Evolutionary conservation across 1,140 invertebrate species (phyloP).

Genomic region (Sycophaga agraensis): DNA sequence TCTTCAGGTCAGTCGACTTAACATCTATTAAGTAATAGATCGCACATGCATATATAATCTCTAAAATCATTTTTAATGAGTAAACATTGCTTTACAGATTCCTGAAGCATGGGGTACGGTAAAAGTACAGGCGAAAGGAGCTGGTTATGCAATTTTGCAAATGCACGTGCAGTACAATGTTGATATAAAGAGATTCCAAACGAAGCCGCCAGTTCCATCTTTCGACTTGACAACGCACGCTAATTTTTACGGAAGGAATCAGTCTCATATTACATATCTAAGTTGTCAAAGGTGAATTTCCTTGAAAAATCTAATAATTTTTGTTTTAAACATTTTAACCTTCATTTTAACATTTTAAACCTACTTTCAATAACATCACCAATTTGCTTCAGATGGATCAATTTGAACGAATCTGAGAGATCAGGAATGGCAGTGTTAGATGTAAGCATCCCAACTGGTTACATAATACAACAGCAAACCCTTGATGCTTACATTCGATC

Average conservation of each 20-base stretch:
- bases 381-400: slow-evolving; percentile 66
- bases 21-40: too few relatives aligned
- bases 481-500: slow-evolving; percentile 82
- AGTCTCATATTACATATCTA: slow-evolving; percentile 84
- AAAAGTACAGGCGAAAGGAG: slow-evolving; percentile 84
- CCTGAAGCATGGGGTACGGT: slow-evolving; percentile 91
- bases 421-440: slow-evolving; percentile 94
- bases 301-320: not conserved
- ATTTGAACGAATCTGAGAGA: slow-evolving; percentile 72
- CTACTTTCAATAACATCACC: not conserved
- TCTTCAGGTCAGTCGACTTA: slow-evolving; percentile 70
- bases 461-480: slow-evolving; percentile 88
- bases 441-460: slow-evolving; percentile 89
- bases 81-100: slow-evolving; percentile 72
- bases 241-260: slow-evolving; percentile 85
- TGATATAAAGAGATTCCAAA: slow-evolving; percentile 83
- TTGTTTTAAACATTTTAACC: not conserved
- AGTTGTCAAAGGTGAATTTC: slow-evolving; percentile 75
- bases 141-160: slow-evolving; percentile 88
- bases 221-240: slow-evolving; percentile 74
- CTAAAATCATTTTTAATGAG: too few relatives aligned
- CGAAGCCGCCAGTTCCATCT: slow-evolving; percentile 75
- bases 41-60: too few relatives aligned
- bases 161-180: slow-evolving; percentile 95
- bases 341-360: too few relatives aligned